phyloP scores from a whole-genome alignment of 2,113 vertebrate species.

The Anoplopoma fimbria region DNA sequence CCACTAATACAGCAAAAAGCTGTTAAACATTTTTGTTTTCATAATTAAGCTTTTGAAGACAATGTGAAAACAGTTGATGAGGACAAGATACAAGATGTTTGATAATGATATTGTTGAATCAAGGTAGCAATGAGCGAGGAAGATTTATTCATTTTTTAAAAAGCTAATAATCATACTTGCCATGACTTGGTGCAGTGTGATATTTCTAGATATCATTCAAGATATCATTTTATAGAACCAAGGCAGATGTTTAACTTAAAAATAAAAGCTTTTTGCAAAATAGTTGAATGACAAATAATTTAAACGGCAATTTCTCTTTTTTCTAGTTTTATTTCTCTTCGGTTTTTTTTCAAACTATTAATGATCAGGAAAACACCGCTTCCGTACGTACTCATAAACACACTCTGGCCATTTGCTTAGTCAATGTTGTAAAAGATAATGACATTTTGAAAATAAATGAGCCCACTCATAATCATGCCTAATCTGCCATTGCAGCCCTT shows the following conservation, averaged over 20 bases:
- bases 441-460: slow-evolving; percentile 85
- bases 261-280: background rate
- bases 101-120: too few species aligned
- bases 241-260: background rate
- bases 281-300: background rate
- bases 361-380: slow-evolving; percentile 61
- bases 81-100: slow-evolving; percentile 49
- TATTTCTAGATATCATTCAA: too few species aligned
- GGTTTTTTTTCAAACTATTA: slow-evolving; percentile 55
- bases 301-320: background rate
- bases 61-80: slow-evolving; percentile 54
- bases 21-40: slow-evolving; percentile 72
- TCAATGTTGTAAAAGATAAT: slow-evolving; percentile 82
- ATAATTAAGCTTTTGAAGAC: slow-evolving; percentile 66
- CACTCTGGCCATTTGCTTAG: slow-evolving; percentile 72
- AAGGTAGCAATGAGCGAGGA: background rate
- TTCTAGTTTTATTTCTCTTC: slow-evolving; percentile 12
- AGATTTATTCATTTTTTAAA: background rate
- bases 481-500: slow-evolving; percentile 82
- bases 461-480: slow-evolving; percentile 78
- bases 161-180: background rate
- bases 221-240: background rate
- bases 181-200: background rate
- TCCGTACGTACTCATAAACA: slow-evolving; percentile 57
- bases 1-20: slow-evolving; percentile 49